A percentile compares a stretch with the other conserved stretches of the same genome.
Evolutionary conservation across 2,113 vertebrate genomes (phyloP).

Genomic region (Petromus typicus): DNA sequence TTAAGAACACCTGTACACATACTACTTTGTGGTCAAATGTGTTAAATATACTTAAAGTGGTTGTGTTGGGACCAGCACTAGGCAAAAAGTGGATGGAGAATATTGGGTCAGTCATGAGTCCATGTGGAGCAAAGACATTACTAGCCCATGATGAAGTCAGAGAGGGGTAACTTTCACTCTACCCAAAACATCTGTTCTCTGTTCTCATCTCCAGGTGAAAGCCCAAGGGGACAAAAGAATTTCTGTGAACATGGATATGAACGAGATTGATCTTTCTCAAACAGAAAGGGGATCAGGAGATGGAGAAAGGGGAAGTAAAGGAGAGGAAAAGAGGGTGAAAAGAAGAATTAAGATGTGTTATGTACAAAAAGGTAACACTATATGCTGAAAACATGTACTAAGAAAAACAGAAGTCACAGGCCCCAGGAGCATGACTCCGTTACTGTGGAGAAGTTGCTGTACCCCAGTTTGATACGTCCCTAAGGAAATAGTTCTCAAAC

Average conservation of each 20-base stretch:
- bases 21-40: neutral
- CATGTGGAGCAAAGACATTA: neutral
- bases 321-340: neutral
- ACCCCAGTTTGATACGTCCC: neutral
- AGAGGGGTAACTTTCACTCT: neutral
- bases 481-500: neutral
- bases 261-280: neutral
- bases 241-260: neutral
- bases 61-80: neutral
- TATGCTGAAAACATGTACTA: neutral
- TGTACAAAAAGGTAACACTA: neutral
- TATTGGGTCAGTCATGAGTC: neutral
- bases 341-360: neutral
- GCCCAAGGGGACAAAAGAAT: neutral
- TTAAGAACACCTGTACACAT: neutral
- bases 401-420: neutral
- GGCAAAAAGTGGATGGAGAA: neutral
- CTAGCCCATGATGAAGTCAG: neutral
- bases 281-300: neutral
- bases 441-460: neutral
- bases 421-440: neutral
- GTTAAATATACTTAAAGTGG: neutral
- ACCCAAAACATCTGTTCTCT: neutral
- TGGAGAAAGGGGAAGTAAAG: neutral
- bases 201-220: neutral